Evolutionary conservation across 2,113 vertebrate species (phyloP).

Genomic region (Lepisosteus oculatus): DNA sequence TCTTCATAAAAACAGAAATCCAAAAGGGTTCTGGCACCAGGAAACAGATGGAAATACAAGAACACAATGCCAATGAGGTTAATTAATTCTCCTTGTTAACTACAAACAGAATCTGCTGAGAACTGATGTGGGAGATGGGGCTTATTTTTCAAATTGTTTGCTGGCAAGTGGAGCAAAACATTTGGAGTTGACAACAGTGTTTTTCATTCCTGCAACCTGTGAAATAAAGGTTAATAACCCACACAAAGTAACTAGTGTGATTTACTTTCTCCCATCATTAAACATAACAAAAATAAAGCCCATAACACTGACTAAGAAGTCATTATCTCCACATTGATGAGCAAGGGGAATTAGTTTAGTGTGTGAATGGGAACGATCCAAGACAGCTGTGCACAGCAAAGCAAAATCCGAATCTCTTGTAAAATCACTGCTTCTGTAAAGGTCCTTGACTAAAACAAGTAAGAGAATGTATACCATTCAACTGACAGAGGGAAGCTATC

Average conservation of each 20-base stretch:
- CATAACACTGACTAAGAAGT: too few species aligned
- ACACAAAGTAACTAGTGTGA: slow-evolving; percentile 34
- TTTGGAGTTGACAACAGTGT: slow-evolving; percentile 43
- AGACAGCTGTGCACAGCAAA: too few species aligned
- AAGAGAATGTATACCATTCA: too few species aligned
- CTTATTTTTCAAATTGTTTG: slow-evolving; percentile 39
- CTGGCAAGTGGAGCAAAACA: slow-evolving; percentile 21
- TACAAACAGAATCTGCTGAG: slow-evolving; percentile 49
- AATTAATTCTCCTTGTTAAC: slow-evolving; percentile 65
- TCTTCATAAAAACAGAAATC: not conserved
- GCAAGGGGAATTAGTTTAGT: too few species aligned
- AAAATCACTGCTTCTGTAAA: too few species aligned
- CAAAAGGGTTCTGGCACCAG: slow-evolving; percentile 25
- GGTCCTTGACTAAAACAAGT: too few species aligned
- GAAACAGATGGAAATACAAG: slow-evolving; percentile 48
- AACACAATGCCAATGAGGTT: slow-evolving; percentile 61
- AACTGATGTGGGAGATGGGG: not conserved
- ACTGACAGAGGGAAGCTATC: too few species aligned
- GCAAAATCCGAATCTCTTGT: too few species aligned
- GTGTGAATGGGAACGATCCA: too few species aligned
- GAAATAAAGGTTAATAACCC: slow-evolving; percentile 42
- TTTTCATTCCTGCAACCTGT: slow-evolving; percentile 39
- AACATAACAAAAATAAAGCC: slow-evolving; percentile 19
- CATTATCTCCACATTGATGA: too few species aligned
- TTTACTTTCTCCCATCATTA: slow-evolving; percentile 31